These are phyloP conservation scores for Aurelia sp. DNA, from an alignment of 30 jellyfish, hydroid and myxozoan species.

Conservation along the genomic window DNA sequence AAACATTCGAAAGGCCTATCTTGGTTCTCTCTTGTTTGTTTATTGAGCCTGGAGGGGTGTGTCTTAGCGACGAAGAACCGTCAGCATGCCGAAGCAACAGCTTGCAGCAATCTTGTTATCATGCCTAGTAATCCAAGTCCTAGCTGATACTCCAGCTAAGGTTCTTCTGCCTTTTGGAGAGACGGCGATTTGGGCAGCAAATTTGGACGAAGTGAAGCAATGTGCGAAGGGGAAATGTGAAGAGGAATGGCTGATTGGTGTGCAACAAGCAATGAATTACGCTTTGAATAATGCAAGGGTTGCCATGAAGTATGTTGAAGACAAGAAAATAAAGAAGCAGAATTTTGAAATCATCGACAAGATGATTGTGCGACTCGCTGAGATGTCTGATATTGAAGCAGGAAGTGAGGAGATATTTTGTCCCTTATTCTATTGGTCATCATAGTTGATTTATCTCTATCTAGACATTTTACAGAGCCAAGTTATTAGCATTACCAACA, in stretches of 20 bases:
- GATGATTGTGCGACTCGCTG: slow-evolving; percentile 13
- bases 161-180: slow-evolving; percentile 65
- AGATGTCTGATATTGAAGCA: slow-evolving; percentile 19
- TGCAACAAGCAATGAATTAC: slow-evolving; percentile 47
- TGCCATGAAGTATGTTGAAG: slow-evolving; percentile 31
- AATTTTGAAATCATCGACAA: slow-evolving; percentile 31
- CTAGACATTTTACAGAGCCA: no score
- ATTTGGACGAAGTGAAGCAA: slow-evolving; percentile 21
- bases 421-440: no score
- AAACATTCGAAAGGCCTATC: no score
- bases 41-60: no score
- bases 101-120: neutral
- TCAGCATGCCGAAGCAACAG: no score
- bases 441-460: no score
- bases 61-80: no score
- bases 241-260: slow-evolving; percentile 33
- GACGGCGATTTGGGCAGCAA: slow-evolving; percentile 60
- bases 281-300: slow-evolving; percentile 68
- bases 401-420: slow-evolving; percentile 3
- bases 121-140: neutral
- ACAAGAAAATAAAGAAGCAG: neutral
- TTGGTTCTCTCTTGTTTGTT: no score
- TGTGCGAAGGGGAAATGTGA: slow-evolving; percentile 51
- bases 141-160: slow-evolving; percentile 41
- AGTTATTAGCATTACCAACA: no score